phyloP scores from a whole-genome alignment of 2,113 vertebrate species.

The Euleptes europaea region DNA sequence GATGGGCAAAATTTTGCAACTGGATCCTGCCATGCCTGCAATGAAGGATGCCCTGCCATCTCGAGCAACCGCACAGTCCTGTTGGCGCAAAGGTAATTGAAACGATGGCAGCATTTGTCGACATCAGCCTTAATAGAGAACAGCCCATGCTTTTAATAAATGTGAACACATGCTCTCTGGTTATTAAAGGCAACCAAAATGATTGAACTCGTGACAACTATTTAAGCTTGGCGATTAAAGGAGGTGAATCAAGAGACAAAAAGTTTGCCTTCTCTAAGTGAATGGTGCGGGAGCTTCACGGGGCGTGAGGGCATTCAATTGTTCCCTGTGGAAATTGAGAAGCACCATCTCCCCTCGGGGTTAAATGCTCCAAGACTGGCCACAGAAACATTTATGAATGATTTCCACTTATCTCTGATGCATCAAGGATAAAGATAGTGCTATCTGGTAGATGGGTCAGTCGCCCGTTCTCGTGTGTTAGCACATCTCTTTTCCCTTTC shows the following conservation, averaged over 20 bases:
- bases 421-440: constrained; percentile 34
- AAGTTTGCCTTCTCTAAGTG: constrained; percentile 38
- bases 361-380: constrained; percentile 50
- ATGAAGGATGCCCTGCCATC: background rate
- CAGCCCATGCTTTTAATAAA: constrained; percentile 53
- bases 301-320: constrained; percentile 52
- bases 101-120: constrained; percentile 20
- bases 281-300: constrained; percentile 32
- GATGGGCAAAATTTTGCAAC: constrained; percentile 61
- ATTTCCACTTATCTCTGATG: constrained; percentile 50
- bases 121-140: constrained; percentile 38
- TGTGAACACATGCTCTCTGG: constrained; percentile 22
- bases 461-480: constrained; percentile 25
- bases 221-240: constrained; percentile 34
- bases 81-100: constrained; percentile 46
- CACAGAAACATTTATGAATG: constrained; percentile 54
- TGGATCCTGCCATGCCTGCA: constrained; percentile 40
- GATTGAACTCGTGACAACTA: constrained; percentile 54
- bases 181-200: constrained; percentile 61
- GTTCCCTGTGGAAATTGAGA: constrained; percentile 52
- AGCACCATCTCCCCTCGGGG: constrained; percentile 54
- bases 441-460: constrained; percentile 7
- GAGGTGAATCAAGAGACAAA: constrained; percentile 40
- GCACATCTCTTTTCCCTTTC: constrained; percentile 16
- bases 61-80: constrained; percentile 39